Evolutionary conservation across 2,113 vertebrate species (phyloP).

Genomic region (Chionomys nivalis): DNA sequence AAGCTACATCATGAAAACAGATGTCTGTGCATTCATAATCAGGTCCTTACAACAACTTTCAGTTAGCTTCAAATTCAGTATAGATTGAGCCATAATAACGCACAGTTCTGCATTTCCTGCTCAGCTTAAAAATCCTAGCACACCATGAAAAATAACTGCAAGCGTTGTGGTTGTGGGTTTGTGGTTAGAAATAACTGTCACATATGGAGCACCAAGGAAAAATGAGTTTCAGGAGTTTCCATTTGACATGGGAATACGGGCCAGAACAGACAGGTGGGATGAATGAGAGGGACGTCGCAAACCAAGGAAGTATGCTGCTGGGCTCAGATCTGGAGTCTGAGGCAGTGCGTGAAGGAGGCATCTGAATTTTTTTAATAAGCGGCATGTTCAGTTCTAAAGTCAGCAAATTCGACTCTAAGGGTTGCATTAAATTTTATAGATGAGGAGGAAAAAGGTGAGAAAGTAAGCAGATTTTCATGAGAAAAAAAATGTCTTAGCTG

Average conservation of each 20-base stretch:
- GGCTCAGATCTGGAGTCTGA: not conserved
- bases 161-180: not conserved
- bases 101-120: not conserved
- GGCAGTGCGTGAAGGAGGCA: not conserved
- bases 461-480: not conserved
- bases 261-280: not conserved
- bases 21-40: slow-evolving; percentile 18
- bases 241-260: not conserved
- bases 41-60: not conserved
- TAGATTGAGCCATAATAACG: not conserved
- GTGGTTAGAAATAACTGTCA: not conserved
- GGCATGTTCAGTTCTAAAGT: not conserved
- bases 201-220: not conserved
- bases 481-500: not conserved
- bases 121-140: slow-evolving; percentile 28
- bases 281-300: not conserved
- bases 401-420: not conserved
- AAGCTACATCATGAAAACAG: slow-evolving; percentile 1
- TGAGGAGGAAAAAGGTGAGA: not conserved
- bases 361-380: not conserved
- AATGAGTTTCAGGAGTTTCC: not conserved
- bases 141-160: slow-evolving; percentile 24
- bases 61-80: slow-evolving; percentile 24
- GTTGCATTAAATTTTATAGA: not conserved
- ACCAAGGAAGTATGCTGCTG: not conserved